A percentile compares a stretch with the other conserved stretches of the same genome.
These are phyloP conservation scores for Cardiocondyla obscurior DNA, from an alignment of 1,140 invertebrate genomes.

Conservation along the genomic window DNA sequence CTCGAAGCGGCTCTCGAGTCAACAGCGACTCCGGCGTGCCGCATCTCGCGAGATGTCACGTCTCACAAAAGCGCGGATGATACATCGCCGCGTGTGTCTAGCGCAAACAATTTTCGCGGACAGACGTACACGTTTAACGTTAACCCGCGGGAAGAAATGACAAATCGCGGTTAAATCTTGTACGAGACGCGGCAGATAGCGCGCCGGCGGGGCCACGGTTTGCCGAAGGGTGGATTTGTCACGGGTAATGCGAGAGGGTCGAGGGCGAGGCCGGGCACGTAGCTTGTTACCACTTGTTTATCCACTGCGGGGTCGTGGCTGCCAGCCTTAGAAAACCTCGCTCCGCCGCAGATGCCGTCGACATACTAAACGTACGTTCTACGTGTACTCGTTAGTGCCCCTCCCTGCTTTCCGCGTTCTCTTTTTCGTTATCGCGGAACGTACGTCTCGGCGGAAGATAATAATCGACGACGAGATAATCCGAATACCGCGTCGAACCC, in stretches of 20 bases:
- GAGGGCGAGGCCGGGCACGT: constrained; percentile 69
- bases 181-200: constrained; percentile 11
- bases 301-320: constrained; percentile 67
- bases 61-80: not conserved
- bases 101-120: constrained; percentile 17
- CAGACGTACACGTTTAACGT: constrained; percentile 9
- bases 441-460: not conserved
- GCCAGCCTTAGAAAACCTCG: constrained; percentile 68
- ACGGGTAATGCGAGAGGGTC: constrained; percentile 56
- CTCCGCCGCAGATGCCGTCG: constrained; percentile 63
- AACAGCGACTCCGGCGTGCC: not conserved
- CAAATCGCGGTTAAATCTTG: constrained; percentile 54
- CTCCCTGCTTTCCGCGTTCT: constrained; percentile 27
- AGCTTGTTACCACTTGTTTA: constrained; percentile 80
- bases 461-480: not conserved
- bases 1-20: not conserved
- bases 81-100: not conserved
- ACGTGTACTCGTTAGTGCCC: constrained; percentile 71
- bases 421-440: constrained; percentile 27
- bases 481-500: not conserved
- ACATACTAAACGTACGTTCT: constrained; percentile 73
- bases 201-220: not conserved
- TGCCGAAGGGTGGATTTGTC: constrained; percentile 69
- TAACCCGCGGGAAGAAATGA: constrained; percentile 21
- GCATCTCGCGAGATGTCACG: not conserved